Base-by-base conservation (phyloP, 2,888 invertebrate species). In the Hylaea fasciaria region DNA sequence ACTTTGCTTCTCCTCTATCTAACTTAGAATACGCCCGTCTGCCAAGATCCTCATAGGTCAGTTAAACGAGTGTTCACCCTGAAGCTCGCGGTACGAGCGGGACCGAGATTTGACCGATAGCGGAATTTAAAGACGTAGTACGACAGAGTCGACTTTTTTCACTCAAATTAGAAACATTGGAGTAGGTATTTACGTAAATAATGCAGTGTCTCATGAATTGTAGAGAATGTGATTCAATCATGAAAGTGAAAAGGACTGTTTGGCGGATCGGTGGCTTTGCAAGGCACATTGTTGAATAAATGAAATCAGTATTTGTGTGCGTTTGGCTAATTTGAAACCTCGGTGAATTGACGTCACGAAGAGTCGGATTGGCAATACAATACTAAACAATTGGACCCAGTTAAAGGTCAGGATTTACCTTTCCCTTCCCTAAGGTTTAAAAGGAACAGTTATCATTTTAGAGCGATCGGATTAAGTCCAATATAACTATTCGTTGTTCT, bases 41-140 rank as follows among this genome's bases (percentile, higher is more conserved):
- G 45, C 49, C 4, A 9, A n/a, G 11, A 10, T 69, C 57, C 70
- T 73, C 81, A 81, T 85, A 81, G 87, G 86, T 88, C 83, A 86
- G 81, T 88, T 86, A 88, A 82, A 76, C 81, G 89, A 76, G 68
- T 85, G 71, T 88, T 88, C 85, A 88, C 83, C 88, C 81, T 17
- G 52, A 54, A 69, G 72, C 73, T 78, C 50, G 61, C 60, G 81
- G 82, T 76, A 83, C 83, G 82, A 78, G 75, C 79, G 80, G 83
- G 75, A 85, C 86, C 56, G 62, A 85, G 86, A 87, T 87, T 70
- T 83, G 82, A 86, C 87, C 85, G 87, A 86, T 87, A 86, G 79
- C 73, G 48, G 69, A 66, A 69, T 67, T 70, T 65, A 71, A 70
- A 69, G 71, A 69, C 63, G 66, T 39, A 17, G 48, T 39, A 62